Percentiles rank a stretch among this genome's conserved stretches.
Conservation (phyloP, 2,888 invertebrate genomes). For the Endotricha flammealis region DNA sequence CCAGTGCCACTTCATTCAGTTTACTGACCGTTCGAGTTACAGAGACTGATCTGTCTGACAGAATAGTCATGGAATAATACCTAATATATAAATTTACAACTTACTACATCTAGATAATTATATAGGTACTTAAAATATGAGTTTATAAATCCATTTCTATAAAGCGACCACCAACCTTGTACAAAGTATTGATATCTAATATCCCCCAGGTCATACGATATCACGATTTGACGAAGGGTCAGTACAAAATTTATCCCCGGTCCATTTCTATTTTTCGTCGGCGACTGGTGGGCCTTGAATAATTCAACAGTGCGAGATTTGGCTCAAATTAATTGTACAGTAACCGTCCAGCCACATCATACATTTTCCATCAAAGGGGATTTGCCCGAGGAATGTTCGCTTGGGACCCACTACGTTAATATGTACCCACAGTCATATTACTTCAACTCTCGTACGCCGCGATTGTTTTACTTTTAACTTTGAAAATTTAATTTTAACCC, state of each 20-base stretch:
- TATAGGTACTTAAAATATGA: too few relatives aligned
- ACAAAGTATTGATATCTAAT: too few relatives aligned
- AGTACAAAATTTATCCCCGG: slow-evolving; percentile 12
- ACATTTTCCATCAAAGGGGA: slow-evolving; percentile 65
- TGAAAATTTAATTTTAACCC: not conserved
- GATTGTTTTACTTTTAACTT: slow-evolving; percentile 24
- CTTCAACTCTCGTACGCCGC: slow-evolving; percentile 24
- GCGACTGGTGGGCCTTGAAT: slow-evolving; percentile 27
- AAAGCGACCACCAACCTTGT: too few relatives aligned
- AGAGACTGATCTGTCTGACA: too few relatives aligned
- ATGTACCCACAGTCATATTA: slow-evolving; percentile 11
- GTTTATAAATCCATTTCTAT: too few relatives aligned
- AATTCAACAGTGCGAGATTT: slow-evolving; percentile 39
- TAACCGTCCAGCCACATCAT: slow-evolving; percentile 50
- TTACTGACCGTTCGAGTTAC: too few relatives aligned
- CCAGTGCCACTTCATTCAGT: too few relatives aligned
- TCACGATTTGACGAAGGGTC: not conserved
- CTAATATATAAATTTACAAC: too few relatives aligned
- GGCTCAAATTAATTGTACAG: slow-evolving; percentile 56
- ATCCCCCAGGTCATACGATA: too few relatives aligned
- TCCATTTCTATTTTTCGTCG: slow-evolving; percentile 24
- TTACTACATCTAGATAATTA: too few relatives aligned
- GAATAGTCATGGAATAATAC: too few relatives aligned
- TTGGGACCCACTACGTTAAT: slow-evolving; percentile 23
- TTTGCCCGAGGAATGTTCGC: slow-evolving; percentile 35